Evolutionary conservation across 53 echinoderm and acorn worm genomes (phyloP), one percentile per base, ranked within the genome.

Genomic region (Luidia sarsii): DNA sequence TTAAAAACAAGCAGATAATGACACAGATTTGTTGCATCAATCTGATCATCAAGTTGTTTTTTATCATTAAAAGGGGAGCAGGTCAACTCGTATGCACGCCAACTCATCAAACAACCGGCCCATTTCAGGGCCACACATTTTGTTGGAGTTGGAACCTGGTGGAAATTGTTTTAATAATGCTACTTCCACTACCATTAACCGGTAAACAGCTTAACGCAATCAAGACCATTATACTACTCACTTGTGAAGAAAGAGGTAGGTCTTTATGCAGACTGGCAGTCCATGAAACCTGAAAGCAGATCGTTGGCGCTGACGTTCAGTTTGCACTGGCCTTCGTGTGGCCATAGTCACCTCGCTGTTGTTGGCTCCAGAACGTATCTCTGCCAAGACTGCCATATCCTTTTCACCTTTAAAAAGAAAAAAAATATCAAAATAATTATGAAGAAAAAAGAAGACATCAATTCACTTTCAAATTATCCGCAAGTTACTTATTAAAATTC

Each of bases 201-300:
- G 5, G 24, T 16, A 62, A 62, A 62, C 21, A 7, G 33, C 21
- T n/a, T 6, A 57, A 6, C 59, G 5, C 59, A 25, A 57, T 6
- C 5, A 21, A 21, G 4, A 65, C 0, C 39, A 7, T 21, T 18
- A 38, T 10, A 7, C n/a, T 62, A 7, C 69, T 69, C 33, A 69
- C 50, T 50, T 41, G 69, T 69, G 69, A 33, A 69, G 69, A 50
- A 69, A 69, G 4, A 69, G 29, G 50, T 49, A 69, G 1, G 69
- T 69, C 18, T 2, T 50, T 23, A 29, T 48, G 50, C 69, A 69
- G 50, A 69, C 50, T 16, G 50, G 31, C 43, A 29, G 31, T 29
- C 69, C 69, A 15, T 69, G 69, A 33, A 41, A 41, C 69, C 48
- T 8, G 25, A 69, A 69, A 4, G 50, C 29, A 0, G 50, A 69